Evolutionary conservation across 2,888 invertebrate genomes (phyloP), one percentile per base, ranked within the genome.

Genomic region (Dromius quadrimaculatus): DNA sequence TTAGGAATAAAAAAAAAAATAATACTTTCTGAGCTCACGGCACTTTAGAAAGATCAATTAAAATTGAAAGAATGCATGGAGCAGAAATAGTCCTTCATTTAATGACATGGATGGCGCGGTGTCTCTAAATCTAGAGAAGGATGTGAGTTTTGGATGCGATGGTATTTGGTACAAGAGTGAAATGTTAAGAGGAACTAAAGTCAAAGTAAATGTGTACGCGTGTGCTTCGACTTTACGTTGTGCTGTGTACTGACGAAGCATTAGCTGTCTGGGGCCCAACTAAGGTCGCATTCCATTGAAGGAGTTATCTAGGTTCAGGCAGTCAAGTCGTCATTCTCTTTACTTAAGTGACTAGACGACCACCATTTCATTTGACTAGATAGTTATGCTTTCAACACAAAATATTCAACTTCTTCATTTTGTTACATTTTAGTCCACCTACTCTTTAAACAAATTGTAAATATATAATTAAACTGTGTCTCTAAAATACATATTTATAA

Each of bases 221-320:
- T n/a, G n/a, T n/a, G n/a, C n/a, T n/a, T n/a, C n/a, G n/a, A n/a
- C 28, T 32, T 54, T 54, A 20, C 54, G 57, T 32, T 19, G 34
- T 20, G 59, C 36, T 36, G 34, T 36, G 59, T 59, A 59, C 59
- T 59, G 59, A 59, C 59, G 59, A 59, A 59, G 59, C 59, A 36
- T 59, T 59, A 59, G 59, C 36, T 59, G 59, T 59, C 59, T 59
- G 59, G 59, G 59, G 45, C 63, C 45, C 63, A 45, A 45, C 63
- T 43, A 63, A 63, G 63, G 63, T 45, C 63, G 63, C 64, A 64
- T 47, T 47, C 64, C 47, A 64, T 47, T 64, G 36, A 50, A 64
- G 47, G 19, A 38, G 64, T 59, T 59, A 59, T 59, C 59, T 59
- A 59, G n/a, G n/a, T n/a, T n/a, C n/a, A n/a, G n/a, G n/a, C n/a